Base-by-base conservation (phyloP, 2,797 vertebrate species). In the Clamator glandarius region DNA sequence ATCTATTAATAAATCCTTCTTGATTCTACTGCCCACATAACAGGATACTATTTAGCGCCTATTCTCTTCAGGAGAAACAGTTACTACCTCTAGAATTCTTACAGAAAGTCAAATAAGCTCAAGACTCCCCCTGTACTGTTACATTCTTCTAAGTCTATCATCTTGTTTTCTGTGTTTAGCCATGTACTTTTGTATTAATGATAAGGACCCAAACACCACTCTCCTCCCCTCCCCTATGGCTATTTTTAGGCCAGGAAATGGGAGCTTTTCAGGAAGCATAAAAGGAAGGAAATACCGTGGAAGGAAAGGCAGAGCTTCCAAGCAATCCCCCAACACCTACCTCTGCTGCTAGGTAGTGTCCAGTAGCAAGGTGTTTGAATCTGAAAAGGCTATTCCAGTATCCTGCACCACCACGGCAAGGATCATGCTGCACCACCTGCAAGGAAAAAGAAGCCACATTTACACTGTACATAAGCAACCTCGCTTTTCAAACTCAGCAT, bases 361-460 rank as follows among this genome's bases (percentile, higher is more conserved):
- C 99, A 2, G 99, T 99, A 29, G 99, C 99, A 96, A 99, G 97
- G 96, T 99, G 99, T 96, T 99, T 99, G 97, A 99, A 99, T 64
- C 99, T 98, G 97, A 99, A 99, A 80, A 99, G 98, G 92, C 99
- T 99, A 95, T 99, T 99, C 99, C 99, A 99, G 95, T 99, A 99
- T 2, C 99, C 99, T 0, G 99, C 99, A 8, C 99, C 99, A 2
- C 99, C 99, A n/a, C 99, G 98, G 84, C 99, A 99, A 0, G 99
- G 99, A 95, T 99, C 99, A 54, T 99, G 99, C 94, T 99, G 99
- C 59, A 99, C 99, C 35, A 99, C 99, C 99, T 99, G 85, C 31
- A 54, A 63, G 66, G 61, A 17, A 48, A 54, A n/a, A 46, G 36
- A 66, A 78, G 76, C 4, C 41, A 16, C 24, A 24, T 8, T n/a